Evolutionary conservation across 2,113 vertebrate species (phyloP).

Genomic region (Gobio gobio): DNA sequence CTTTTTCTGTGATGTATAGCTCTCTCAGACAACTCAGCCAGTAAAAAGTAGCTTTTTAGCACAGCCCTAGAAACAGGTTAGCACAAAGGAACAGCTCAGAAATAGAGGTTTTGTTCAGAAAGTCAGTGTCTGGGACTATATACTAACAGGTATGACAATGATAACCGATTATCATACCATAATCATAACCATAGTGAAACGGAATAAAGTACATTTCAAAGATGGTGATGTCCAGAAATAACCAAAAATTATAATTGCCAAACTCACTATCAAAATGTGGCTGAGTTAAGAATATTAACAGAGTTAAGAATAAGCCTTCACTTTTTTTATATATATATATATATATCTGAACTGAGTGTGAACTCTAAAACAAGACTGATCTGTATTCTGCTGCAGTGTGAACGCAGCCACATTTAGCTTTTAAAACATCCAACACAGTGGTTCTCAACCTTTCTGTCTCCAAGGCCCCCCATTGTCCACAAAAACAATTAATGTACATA

Average conservation of each 20-base stretch:
- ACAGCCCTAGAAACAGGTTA: background rate
- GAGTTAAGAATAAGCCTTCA: background rate
- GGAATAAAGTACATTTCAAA: background rate
- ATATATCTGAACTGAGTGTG: background rate
- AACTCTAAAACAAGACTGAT: background rate
- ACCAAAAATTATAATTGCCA: background rate
- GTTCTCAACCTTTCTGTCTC: too few relatives aligned
- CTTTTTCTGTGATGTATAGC: slow-evolving; percentile 32
- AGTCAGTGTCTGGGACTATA: background rate
- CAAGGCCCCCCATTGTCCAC: too few relatives aligned
- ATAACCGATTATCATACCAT: background rate
- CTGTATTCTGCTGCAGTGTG: too few relatives aligned
- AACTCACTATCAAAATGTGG: background rate
- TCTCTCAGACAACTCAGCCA: background rate
- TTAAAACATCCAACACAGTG: too few relatives aligned
- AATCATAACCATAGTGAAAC: background rate
- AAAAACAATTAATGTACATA: background rate
- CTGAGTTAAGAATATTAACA: background rate
- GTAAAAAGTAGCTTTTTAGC: background rate
- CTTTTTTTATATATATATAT: too few relatives aligned
- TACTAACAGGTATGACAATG: background rate
- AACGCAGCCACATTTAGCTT: too few relatives aligned
- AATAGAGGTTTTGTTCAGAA: background rate
- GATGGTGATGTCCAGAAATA: background rate
- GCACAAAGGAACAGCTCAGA: background rate